phyloP scores from a whole-genome alignment of 2,888 invertebrate species.

The Muschampia staudingeri region DNA sequence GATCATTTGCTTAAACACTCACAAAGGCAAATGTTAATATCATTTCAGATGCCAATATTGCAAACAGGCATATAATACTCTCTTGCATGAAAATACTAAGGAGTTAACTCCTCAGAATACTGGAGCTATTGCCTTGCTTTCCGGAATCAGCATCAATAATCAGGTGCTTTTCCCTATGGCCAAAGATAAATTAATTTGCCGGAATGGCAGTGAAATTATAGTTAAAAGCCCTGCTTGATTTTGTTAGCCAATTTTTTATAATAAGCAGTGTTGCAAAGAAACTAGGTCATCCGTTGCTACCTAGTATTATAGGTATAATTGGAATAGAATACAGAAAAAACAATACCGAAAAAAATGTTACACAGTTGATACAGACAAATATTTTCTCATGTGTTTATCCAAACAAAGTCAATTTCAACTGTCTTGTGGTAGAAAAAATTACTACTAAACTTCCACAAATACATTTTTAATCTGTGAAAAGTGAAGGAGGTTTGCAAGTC shows the following conservation, averaged over 20 bases:
- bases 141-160: background rate
- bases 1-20: conserved; percentile 5
- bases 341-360: conserved; percentile 7
- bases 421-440: background rate
- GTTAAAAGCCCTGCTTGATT: conserved; percentile 24
- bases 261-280: conserved; percentile 14
- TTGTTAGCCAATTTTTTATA: conserved; percentile 7
- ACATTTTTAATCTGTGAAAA: background rate
- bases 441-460: background rate
- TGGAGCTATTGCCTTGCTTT: background rate
- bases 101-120: background rate
- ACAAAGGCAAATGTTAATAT: conserved; percentile 4
- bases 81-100: conserved; percentile 6
- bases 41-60: background rate
- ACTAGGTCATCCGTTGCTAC: background rate
- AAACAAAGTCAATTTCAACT: background rate
- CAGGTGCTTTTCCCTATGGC: conserved; percentile 12
- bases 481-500: too few species aligned
- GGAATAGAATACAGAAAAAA: background rate
- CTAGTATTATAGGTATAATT: conserved; percentile 2
- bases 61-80: conserved; percentile 10
- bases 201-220: background rate
- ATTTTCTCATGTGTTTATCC: background rate
- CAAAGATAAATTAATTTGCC: conserved; percentile 4
- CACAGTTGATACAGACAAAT: conserved; percentile 2